Conservation (phyloP, 2,888 invertebrate genomes). For the Mimas tiliae region DNA sequence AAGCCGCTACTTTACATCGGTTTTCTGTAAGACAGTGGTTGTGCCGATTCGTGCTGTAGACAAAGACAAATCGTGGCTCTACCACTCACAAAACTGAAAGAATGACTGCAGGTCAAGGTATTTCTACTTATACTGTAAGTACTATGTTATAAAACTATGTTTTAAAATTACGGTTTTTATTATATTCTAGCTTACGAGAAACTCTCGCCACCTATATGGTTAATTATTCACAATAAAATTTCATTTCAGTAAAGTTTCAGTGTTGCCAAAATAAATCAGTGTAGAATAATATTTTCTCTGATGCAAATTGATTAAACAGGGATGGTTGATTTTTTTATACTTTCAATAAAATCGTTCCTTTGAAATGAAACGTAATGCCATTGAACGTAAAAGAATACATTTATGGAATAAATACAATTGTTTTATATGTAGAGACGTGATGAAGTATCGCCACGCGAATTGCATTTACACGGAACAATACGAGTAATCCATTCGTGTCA, state of each 20-base stretch:
- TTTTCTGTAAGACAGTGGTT: too few species aligned
- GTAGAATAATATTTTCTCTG: not conserved
- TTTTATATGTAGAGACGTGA: conserved; percentile 50
- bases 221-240: conserved; percentile 13
- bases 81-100: too few species aligned
- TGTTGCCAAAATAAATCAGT: not conserved
- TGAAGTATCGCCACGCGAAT: conserved; percentile 52
- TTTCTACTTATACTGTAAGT: not conserved
- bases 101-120: too few species aligned
- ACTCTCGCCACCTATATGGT: too few species aligned
- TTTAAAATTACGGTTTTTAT: too few species aligned
- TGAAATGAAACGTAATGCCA: conserved; percentile 29
- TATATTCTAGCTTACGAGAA: too few species aligned
- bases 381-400: conserved; percentile 25
- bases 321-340: conserved; percentile 30
- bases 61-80: too few species aligned
- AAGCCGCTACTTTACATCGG: too few species aligned
- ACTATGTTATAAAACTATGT: not conserved
- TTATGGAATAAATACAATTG: conserved; percentile 34
- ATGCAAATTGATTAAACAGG: conserved; percentile 10
- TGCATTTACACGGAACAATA: conserved; percentile 62
- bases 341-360: conserved; percentile 33
- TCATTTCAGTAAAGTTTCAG: not conserved
- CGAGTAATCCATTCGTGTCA: conserved; percentile 67
- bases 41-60: too few species aligned